Evolutionary conservation across 2,888 invertebrate species (phyloP).

Genomic region (Sarcophaga subvicina): DNA sequence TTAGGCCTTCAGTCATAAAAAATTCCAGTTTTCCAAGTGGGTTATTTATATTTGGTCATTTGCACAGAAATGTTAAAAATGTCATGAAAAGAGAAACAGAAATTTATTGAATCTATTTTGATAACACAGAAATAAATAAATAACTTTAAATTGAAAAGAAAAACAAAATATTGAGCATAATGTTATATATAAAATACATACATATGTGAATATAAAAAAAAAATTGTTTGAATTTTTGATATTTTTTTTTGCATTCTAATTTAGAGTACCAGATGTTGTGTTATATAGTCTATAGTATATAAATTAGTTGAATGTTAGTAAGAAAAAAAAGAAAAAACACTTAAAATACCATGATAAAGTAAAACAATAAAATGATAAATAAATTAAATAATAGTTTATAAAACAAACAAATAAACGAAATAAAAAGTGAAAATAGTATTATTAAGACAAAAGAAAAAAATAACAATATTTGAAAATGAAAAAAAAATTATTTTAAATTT

Average conservation of each 20-base stretch:
- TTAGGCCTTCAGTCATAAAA: no score
- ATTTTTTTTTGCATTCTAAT: constrained; percentile 29
- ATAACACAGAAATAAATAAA: constrained; percentile 7
- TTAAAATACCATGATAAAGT: background rate
- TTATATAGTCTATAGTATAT: constrained; percentile 58
- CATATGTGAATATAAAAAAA: constrained; percentile 31
- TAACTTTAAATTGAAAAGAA: background rate
- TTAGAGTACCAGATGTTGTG: constrained; percentile 45
- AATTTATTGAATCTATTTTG: constrained; percentile 33
- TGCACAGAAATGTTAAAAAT: background rate
- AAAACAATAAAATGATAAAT: constrained; percentile 22
- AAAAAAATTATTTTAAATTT: constrained; percentile 50
- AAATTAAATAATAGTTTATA: constrained; percentile 48
- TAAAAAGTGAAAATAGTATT: background rate
- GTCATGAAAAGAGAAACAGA: constrained; percentile 2
- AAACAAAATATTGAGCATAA: background rate
- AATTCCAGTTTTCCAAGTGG: background rate
- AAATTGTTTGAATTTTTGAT: background rate
- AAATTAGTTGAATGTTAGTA: constrained; percentile 52
- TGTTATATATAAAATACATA: background rate
- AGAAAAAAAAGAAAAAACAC: background rate
- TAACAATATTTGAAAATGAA: background rate
- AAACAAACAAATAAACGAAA: constrained; percentile 6
- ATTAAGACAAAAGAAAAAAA: background rate
- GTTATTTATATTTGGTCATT: no score